Evolutionary conservation across 2,113 vertebrate species (phyloP), one percentile per base, ranked within the genome.

Genomic region (Pithys albifrons): DNA sequence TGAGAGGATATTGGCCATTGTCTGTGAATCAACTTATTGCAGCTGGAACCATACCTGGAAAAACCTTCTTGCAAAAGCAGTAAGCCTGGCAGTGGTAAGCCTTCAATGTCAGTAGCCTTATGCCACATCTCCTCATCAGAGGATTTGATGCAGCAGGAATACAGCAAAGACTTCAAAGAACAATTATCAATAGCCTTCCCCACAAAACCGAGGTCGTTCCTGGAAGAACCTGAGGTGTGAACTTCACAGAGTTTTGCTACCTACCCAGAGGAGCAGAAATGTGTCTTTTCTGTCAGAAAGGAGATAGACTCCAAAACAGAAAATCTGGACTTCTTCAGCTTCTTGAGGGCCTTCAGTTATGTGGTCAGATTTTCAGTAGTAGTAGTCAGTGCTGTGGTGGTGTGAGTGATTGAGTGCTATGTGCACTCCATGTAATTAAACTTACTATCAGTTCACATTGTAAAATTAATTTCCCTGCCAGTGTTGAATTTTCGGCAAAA

Each of bases 1-100:
- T 83, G 80, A 91, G 78, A 79, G 46, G 55, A 79, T 96, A 49
- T 78, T 93, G 86, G 76, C 33, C 92, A 74, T 59, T 92, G 57
- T 70, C 46, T 76, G 33, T 67, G 51, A 24, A 85, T 75, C 79
- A 91, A 74, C 25, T 41, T 58, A 41, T 54, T 82, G 58, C 29
- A 59, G 35, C 11, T 31, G 25, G 67, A 94, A 55, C 78, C 59
- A 41, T 80, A 85, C 9, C 25, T 72, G 59, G 29, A 59, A 95
- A 90, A 92, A 65, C 24, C 16, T 90, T 67, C 62, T 78, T 74
- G 80, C 59, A 57, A 31, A 45, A 66, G 41, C 65, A 75, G 81
- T 82, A 86, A 91, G 52, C n/a, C 37, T 64, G 19, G 14, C 19
- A 51, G 35, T 10, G 62, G 24, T 64, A 93, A 93, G 69, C 33